A percentile compares a stretch with the other conserved stretches of the same genome.
Evolutionary conservation across 2,888 invertebrate species (phyloP).

Genomic region (Volucella inflata): DNA sequence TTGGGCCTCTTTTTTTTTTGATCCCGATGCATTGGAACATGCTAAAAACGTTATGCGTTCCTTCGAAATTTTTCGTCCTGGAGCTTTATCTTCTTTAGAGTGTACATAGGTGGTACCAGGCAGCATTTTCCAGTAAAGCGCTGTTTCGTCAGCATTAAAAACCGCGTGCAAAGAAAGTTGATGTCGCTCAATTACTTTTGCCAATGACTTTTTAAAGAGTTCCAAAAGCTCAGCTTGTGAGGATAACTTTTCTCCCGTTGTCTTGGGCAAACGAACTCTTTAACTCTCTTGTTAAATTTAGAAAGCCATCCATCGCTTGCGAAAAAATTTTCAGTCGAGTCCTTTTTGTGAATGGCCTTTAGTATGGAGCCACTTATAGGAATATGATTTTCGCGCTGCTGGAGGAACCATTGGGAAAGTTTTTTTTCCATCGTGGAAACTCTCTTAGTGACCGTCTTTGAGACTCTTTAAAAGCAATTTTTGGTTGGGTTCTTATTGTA

Average conservation of each 20-base stretch:
- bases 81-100: no score
- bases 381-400: slow-evolving; percentile 19
- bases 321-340: slow-evolving; percentile 3
- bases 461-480: no score
- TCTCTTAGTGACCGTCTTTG: no score
- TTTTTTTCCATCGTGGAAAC: no score
- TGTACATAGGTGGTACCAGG: slow-evolving; percentile 23
- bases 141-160: slow-evolving; percentile 26
- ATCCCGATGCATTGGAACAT: slow-evolving; percentile 46
- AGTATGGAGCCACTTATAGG: slow-evolving; percentile 31
- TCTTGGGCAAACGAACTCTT: slow-evolving; percentile 25
- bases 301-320: slow-evolving; percentile 17
- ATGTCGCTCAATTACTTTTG: slow-evolving; percentile 20
- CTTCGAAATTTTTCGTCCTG: slow-evolving; percentile 47
- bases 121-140: slow-evolving; percentile 24
- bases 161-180: slow-evolving; percentile 19
- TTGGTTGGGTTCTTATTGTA: no score
- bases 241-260: slow-evolving; percentile 23
- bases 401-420: slow-evolving; percentile 26
- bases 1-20: slow-evolving; percentile 23
- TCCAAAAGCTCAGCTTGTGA: neutral
- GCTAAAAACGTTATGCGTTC: slow-evolving; percentile 38
- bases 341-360: slow-evolving; percentile 23
- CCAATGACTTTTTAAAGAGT: neutral
- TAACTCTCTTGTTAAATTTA: slow-evolving; percentile 22